Evolutionary conservation across 1,140 invertebrate species (phyloP).

Genomic region (Cotesia vestalis): DNA sequence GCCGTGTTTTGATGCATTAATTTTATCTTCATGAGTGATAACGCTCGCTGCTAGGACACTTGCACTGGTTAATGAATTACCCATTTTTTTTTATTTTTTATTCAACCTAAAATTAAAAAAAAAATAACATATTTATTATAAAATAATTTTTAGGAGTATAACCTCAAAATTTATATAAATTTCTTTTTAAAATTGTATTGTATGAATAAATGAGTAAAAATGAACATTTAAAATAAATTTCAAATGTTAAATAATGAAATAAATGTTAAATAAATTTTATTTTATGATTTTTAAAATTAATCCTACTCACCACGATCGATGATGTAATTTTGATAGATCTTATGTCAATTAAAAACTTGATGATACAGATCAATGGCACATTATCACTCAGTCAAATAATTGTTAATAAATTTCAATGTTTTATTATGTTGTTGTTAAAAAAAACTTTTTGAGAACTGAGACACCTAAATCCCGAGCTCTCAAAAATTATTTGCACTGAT

Average conservation of each 20-base stretch:
- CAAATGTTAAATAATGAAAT: neutral
- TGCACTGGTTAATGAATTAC: slow-evolving; percentile 70
- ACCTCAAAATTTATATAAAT: neutral
- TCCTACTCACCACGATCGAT: slow-evolving; percentile 33
- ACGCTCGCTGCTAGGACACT: slow-evolving; percentile 63
- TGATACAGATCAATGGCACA: no score
- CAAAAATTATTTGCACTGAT: neutral
- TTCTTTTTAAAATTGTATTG: neutral
- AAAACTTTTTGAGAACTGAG: slow-evolving; percentile 37
- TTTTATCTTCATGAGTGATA: slow-evolving; percentile 44
- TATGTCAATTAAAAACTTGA: slow-evolving; percentile 14
- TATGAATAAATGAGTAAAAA: no score
- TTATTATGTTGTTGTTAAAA: slow-evolving; percentile 11
- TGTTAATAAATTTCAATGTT: slow-evolving; percentile 11
- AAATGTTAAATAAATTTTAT: slow-evolving; percentile 11
- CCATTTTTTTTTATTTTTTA: slow-evolving; percentile 62
- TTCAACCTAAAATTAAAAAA: slow-evolving; percentile 12
- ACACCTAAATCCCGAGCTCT: slow-evolving; percentile 42
- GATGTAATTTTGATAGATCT: slow-evolving; percentile 35
- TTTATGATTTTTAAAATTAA: slow-evolving; percentile 11
- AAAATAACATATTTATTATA: neutral
- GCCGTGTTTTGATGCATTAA: slow-evolving; percentile 20
- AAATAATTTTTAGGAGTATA: neutral
- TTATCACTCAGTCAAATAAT: slow-evolving; percentile 17
- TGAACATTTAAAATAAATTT: no score